phyloP scores from a whole-genome alignment of 2,888 invertebrate genomes.

The Cybosia mesomella region DNA sequence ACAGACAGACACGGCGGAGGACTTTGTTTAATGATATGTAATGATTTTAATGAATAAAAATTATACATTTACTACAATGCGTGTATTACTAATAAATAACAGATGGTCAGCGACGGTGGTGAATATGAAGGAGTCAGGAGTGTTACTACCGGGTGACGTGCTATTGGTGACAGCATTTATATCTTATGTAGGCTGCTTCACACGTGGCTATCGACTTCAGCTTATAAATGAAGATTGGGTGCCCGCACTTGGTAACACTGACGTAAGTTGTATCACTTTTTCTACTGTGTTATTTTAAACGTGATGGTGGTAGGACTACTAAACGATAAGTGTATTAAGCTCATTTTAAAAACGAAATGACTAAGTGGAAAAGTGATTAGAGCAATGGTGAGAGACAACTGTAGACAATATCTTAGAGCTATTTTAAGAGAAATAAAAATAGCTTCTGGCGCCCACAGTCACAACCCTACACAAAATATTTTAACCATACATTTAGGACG shows the following conservation, averaged over 20 bases:
- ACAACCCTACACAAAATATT: neutral
- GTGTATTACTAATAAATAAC: neutral
- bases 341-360: neutral
- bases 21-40: too few relatives aligned
- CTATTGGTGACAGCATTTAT: conserved; percentile 96
- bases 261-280: conserved; percentile 71
- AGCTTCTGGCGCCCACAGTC: neutral
- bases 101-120: conserved; percentile 82
- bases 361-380: neutral
- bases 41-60: too few relatives aligned
- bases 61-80: neutral
- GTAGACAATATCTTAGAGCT: neutral
- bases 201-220: conserved; percentile 92
- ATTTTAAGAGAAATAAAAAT: neutral
- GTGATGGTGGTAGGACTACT: too few relatives aligned
- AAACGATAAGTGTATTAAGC: neutral
- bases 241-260: conserved; percentile 90
- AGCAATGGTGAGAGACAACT: neutral
- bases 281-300: conserved; percentile 30
- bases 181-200: conserved; percentile 98
- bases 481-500: neutral
- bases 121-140: conserved; percentile 90
- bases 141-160: conserved; percentile 95
- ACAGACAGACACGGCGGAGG: too few relatives aligned
- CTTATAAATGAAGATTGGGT: conserved; percentile 93